Evolutionary conservation across 2,888 invertebrate species (phyloP).

Genomic region (Scaptomyza tumidula): DNA sequence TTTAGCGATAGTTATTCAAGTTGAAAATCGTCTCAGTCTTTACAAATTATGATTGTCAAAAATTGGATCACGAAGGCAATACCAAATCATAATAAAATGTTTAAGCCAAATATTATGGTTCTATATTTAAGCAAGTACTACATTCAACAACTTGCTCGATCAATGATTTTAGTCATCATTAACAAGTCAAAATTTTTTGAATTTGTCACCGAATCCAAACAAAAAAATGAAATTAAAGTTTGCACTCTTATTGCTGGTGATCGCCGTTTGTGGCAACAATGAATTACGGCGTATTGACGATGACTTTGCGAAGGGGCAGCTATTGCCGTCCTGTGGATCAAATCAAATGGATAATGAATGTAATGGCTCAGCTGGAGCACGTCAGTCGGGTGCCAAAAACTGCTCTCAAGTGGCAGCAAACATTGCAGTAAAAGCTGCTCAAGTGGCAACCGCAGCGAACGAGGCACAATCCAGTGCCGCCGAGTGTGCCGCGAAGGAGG

Average conservation of each 20-base stretch:
- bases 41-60: too few species aligned
- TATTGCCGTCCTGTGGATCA: neutral
- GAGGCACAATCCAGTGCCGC: slow-evolving; percentile 90
- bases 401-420: slow-evolving; percentile 15
- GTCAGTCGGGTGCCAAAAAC: neutral
- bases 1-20: neutral
- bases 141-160: too few species aligned
- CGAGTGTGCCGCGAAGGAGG: slow-evolving; percentile 89
- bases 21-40: neutral
- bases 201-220: neutral
- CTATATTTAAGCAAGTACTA: too few species aligned
- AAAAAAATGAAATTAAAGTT: neutral
- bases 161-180: too few species aligned
- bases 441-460: slow-evolving; percentile 88
- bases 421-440: slow-evolving; percentile 22
- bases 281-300: neutral
- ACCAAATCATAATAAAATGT: too few species aligned
- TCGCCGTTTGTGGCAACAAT: neutral
- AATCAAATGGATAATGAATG: neutral
- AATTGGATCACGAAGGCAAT: too few species aligned
- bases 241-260: neutral
- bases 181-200: neutral
- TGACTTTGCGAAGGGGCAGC: neutral
- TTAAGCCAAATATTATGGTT: too few species aligned
- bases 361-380: neutral